Evolutionary conservation across 2,888 invertebrate species (phyloP).

Genomic region (Chironomus riparius): DNA sequence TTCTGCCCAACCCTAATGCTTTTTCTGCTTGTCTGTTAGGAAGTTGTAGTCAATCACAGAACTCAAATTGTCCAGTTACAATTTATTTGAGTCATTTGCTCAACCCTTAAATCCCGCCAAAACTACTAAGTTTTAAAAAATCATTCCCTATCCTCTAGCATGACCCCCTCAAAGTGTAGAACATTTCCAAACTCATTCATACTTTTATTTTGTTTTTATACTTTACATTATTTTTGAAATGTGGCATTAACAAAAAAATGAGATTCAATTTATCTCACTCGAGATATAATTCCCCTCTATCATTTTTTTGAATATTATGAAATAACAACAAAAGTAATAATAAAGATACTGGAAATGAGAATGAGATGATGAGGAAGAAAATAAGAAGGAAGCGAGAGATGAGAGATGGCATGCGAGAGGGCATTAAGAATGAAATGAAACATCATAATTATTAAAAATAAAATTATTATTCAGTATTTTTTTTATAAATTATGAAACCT

Average conservation of each 20-base stretch:
- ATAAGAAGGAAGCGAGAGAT: background rate
- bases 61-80: too few relatives aligned
- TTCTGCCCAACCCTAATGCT: too few relatives aligned
- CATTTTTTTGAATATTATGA: too few relatives aligned
- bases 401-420: background rate
- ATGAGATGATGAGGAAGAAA: background rate
- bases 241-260: slow-evolving; percentile 11
- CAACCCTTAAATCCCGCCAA: too few relatives aligned
- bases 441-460: slow-evolving; percentile 19
- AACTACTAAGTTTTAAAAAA: too few relatives aligned
- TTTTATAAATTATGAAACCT: background rate
- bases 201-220: background rate
- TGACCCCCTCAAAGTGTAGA: too few relatives aligned
- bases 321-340: background rate
- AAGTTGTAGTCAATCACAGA: too few relatives aligned
- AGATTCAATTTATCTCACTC: slow-evolving; percentile 23
- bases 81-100: too few relatives aligned
- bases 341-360: too few relatives aligned
- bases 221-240: background rate
- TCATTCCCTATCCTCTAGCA: too few relatives aligned
- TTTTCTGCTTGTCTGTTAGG: too few relatives aligned
- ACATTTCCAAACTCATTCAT: too few relatives aligned
- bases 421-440: background rate
- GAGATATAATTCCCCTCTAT: background rate
- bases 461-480: background rate